phyloP scores from a whole-genome alignment of 2,797 vertebrate genomes.

The Microctenopoma lineatum region DNA sequence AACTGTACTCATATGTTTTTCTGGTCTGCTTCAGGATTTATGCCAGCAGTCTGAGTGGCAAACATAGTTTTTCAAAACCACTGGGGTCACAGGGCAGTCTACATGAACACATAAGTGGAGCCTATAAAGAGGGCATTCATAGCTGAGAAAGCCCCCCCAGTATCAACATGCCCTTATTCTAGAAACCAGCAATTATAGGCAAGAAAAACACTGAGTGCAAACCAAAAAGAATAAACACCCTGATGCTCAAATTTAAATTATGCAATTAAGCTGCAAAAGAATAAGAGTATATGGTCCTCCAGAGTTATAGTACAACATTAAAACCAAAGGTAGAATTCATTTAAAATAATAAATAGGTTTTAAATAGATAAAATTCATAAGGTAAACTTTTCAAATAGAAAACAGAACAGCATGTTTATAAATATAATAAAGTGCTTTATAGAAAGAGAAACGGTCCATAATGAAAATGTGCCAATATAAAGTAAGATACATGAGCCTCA shows the following conservation, averaged over 20 bases:
- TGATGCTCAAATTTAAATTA: neutral
- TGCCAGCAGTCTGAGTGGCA: neutral
- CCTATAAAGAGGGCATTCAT: neutral
- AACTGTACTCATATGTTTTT: neutral
- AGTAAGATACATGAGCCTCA: neutral
- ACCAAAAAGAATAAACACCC: neutral
- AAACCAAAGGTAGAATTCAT: neutral
- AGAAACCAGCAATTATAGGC: conserved; percentile 1
- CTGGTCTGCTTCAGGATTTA: neutral
- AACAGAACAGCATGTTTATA: too few species aligned
- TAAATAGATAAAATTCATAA: neutral
- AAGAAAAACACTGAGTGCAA: neutral
- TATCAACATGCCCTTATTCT: neutral
- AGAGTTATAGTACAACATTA: neutral
- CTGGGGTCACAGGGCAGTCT: neutral
- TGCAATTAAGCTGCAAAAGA: neutral
- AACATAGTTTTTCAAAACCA: neutral
- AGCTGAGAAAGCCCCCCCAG: conserved; percentile 1
- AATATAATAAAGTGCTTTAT: too few species aligned
- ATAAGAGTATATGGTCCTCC: neutral
- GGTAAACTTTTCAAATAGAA: too few species aligned
- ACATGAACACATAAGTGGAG: neutral
- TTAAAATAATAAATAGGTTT: neutral
- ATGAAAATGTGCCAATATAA: neutral
- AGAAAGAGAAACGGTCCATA: too few species aligned